Base-by-base conservation (phyloP, 1,140 invertebrate species). In the Macrotrachela quadricornifera region DNA sequence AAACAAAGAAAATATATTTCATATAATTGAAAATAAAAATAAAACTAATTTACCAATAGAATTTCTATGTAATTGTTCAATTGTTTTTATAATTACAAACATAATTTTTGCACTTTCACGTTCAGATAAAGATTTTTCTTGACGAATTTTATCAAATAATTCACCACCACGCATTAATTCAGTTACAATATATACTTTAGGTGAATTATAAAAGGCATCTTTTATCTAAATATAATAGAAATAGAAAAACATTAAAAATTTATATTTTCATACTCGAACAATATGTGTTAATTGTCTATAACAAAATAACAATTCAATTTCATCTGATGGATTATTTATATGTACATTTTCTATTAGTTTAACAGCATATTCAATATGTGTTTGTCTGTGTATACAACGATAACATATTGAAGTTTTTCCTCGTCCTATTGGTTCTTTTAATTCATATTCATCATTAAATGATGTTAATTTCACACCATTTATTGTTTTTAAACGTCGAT, bases 281-380 rank as follows among this genome's bases (percentile, higher is more conserved):
- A 30, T 30, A 30, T 30, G 21, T 4, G 21, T 30, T 30, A 30
- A 30, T 30, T 86, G 81, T 51, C 86, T 83, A 71, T 91, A 91
- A 62, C 91, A 77, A 45, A 92, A 70, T 54, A 97, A 74, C 65
- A 99, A 94, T 73, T 97, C 90, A 40, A 97, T 81, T 74, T 99
- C 92, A 74, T 99, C 92, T 54, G 82, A 79, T 53, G 87, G 90
- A 69, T 97, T 88, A 57, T 82, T 78, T 59, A 84, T 82, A 14
- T 30, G 21, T 30, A 8, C 44, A 44, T 38, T 11, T 50, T 54
- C 45, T 57, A 57, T 62, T 70, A 85, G 81, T 72, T 97, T 96
- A n/a, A 94, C 85, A 41, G 91, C 91, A 73, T 82, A 95, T 64
- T 91, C 84, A 51, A 78, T 76, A 59, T 79, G 81, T 37, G 82